Conservation (phyloP, 2,113 vertebrate genomes). For the Pygoscelis adeliae region DNA sequence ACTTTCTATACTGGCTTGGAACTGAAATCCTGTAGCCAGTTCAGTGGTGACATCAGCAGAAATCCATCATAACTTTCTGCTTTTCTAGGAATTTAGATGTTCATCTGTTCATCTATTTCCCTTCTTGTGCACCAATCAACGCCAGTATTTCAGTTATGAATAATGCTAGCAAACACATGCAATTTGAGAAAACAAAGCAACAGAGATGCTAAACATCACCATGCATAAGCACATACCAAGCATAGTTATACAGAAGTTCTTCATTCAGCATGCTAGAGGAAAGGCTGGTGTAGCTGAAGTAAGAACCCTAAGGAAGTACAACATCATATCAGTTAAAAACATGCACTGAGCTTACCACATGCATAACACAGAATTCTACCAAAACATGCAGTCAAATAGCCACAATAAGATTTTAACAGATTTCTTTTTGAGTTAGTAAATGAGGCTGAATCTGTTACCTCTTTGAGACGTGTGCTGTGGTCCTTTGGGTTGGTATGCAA, state of each 20-base stretch:
- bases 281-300: slow-evolving; percentile 69
- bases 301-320: slow-evolving; percentile 72
- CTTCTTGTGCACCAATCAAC: background rate
- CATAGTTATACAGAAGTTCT: slow-evolving; percentile 65
- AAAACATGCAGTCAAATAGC: background rate
- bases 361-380: background rate
- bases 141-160: background rate
- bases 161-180: slow-evolving; percentile 12
- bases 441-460: background rate
- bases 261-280: slow-evolving; percentile 69
- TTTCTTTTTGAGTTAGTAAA: background rate
- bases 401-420: background rate
- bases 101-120: background rate
- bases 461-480: background rate
- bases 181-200: slow-evolving; percentile 22
- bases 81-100: background rate
- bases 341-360: slow-evolving; percentile 66
- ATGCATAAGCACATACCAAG: slow-evolving; percentile 73
- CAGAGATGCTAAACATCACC: background rate
- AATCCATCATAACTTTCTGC: background rate
- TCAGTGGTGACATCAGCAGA: slow-evolving; percentile 53
- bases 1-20: slow-evolving; percentile 22
- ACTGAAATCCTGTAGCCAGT: background rate
- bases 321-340: slow-evolving; percentile 64
- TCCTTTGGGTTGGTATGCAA: background rate